Conservation (phyloP, 2,797 vertebrate species). For the Enteromius treurensis region DNA sequence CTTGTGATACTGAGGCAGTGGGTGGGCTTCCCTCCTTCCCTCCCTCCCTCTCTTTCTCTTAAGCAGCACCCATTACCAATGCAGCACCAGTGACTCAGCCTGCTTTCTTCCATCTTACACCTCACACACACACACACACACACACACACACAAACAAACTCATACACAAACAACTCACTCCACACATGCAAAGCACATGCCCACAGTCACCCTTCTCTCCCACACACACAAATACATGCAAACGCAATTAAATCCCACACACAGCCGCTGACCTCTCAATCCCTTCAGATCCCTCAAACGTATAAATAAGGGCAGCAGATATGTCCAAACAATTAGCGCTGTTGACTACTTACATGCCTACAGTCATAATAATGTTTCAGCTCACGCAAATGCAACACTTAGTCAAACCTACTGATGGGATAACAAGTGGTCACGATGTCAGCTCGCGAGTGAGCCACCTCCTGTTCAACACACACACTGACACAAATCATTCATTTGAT, state of each 20-base stretch:
- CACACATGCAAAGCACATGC: constrained; percentile 36
- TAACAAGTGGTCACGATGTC: constrained; percentile 58
- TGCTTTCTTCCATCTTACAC: constrained; percentile 36
- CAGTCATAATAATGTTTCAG: constrained; percentile 47
- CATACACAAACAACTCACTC: constrained; percentile 31
- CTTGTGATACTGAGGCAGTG: constrained; percentile 40
- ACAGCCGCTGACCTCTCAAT: constrained; percentile 27
- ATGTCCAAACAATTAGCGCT: constrained; percentile 46
- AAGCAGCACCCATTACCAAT: constrained; percentile 41
- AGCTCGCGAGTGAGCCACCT: constrained; percentile 44
- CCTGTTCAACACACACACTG: constrained; percentile 38
- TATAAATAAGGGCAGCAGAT: constrained; percentile 48
- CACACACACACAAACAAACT: constrained; percentile 33
- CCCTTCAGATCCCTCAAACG: constrained; percentile 23
- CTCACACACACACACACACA: constrained; percentile 25
- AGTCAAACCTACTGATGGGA: constrained; percentile 54
- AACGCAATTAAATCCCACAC: constrained; percentile 52
- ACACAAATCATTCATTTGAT: constrained; percentile 7
- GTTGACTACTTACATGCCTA: constrained; percentile 35
- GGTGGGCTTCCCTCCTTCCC: constrained; percentile 46
- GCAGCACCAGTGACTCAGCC: constrained; percentile 58
- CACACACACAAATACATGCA: constrained; percentile 55
- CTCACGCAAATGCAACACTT: constrained; percentile 43
- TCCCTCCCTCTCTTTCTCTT: constrained; percentile 35
- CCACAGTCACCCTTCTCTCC: constrained; percentile 36